These are phyloP conservation scores for Oncorhynchus kisutch DNA, from an alignment of 2,113 vertebrate species.

Conservation along the genomic window DNA sequence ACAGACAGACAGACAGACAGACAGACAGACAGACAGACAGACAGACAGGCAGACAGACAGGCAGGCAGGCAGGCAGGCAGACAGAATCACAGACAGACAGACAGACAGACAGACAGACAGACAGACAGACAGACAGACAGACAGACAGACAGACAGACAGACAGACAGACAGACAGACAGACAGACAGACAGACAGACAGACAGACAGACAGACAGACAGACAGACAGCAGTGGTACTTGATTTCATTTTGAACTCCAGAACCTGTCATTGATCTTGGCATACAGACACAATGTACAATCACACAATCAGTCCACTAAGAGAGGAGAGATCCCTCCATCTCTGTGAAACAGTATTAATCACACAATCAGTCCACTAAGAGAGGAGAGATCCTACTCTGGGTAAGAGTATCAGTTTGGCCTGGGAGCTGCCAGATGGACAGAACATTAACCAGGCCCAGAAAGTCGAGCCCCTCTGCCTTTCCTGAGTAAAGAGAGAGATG, in stretches of 20 bases:
- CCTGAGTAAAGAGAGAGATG: conserved; percentile 90
- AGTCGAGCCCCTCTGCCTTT: conserved; percentile 81
- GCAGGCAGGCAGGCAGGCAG: no score
- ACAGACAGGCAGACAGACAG: no score
- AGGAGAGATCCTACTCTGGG: not conserved
- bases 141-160: not conserved
- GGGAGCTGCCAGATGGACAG: conserved; percentile 62
- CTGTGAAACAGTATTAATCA: conserved; percentile 14
- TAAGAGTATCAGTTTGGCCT: conserved; percentile 80
- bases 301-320: not conserved
- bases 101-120: no score
- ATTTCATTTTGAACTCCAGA: no score
- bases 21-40: no score
- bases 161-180: conserved; percentile 11
- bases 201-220: conserved; percentile 11
- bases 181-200: not conserved
- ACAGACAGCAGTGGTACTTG: no score
- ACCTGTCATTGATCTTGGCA: not conserved
- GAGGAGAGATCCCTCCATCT: conserved; percentile 64
- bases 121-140: no score
- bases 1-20: no score
- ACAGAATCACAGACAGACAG: no score
- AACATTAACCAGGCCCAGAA: conserved; percentile 83
- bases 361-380: no score
- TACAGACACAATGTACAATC: not conserved